Conservation (phyloP, 2,113 vertebrate species). For the Halichoerus grypus region DNA sequence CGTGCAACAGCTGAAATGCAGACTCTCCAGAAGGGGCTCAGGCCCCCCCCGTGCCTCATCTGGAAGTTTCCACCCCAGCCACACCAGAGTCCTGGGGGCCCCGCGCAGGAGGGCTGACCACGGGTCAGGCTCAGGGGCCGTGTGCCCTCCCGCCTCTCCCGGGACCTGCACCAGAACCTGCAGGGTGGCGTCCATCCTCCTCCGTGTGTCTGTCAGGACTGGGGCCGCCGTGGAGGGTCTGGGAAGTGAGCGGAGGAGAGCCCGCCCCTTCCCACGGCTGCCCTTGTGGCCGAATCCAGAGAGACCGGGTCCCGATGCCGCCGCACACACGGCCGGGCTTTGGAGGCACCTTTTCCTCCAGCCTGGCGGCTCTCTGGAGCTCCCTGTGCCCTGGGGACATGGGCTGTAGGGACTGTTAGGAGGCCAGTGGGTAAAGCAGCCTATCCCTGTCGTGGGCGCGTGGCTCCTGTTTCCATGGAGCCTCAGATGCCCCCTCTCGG, state of each 20-base stretch:
- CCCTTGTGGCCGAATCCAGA: background rate
- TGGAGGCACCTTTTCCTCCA: too few species aligned
- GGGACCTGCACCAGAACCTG: background rate
- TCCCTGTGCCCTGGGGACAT: fast-evolving
- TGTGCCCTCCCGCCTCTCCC: background rate
- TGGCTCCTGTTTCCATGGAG: background rate
- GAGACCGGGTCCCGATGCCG: fast-evolving
- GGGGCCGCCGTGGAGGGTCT: fast-evolving
- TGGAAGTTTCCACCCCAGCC: background rate
- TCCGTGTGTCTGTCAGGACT: fast-evolving
- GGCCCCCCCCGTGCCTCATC: background rate
- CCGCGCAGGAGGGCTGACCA: background rate
- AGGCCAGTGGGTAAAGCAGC: background rate
- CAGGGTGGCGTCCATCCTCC: background rate
- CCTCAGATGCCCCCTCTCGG: background rate
- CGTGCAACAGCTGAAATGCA: too few species aligned
- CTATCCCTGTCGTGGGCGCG: background rate
- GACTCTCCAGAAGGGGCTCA: background rate
- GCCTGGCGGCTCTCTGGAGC: background rate
- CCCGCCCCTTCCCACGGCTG: background rate
- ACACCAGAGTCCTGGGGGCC: background rate
- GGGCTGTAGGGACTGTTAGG: background rate
- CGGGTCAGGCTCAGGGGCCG: fast-evolving
- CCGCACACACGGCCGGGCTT: fast-evolving
- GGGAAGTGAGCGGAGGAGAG: background rate